These are phyloP conservation scores for Hydrotaea cyrtoneurina DNA, from an alignment of 2,888 invertebrate species.

Conservation along the genomic window DNA sequence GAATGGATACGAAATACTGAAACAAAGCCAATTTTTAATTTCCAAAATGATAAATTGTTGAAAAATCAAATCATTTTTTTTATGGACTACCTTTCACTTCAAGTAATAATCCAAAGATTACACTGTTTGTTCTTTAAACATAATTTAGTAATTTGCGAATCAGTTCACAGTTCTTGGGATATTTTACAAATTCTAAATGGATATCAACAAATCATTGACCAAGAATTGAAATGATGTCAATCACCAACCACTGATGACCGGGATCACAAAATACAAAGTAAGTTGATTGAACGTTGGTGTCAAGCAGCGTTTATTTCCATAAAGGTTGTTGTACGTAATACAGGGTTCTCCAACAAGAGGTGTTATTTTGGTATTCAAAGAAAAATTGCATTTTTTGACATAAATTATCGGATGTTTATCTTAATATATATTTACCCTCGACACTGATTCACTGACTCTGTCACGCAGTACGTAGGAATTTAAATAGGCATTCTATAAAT, in stretches of 20 bases:
- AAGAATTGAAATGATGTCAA: slow-evolving; percentile 11
- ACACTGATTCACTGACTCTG: no score
- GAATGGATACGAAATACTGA: no score
- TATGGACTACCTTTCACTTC: no score
- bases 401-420: no score
- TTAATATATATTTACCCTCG: no score
- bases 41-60: no score
- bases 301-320: slow-evolving; percentile 48
- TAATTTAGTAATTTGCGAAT: slow-evolving; percentile 57
- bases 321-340: slow-evolving; percentile 55
- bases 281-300: slow-evolving; percentile 27
- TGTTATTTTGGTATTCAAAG: slow-evolving; percentile 71
- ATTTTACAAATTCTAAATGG: slow-evolving; percentile 42
- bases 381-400: slow-evolving; percentile 44
- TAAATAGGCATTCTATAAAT: no score
- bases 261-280: slow-evolving; percentile 35
- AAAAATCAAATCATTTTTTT: no score
- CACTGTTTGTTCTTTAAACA: slow-evolving; percentile 67
- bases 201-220: slow-evolving; percentile 49
- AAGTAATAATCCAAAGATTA: slow-evolving; percentile 68
- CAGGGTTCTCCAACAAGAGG: no score
- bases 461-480: no score
- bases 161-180: slow-evolving; percentile 36
- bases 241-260: not conserved
- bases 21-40: no score